These are phyloP conservation scores for Sigmodon hispidus DNA, from an alignment of 2,113 vertebrate species.

Conservation along the genomic window DNA sequence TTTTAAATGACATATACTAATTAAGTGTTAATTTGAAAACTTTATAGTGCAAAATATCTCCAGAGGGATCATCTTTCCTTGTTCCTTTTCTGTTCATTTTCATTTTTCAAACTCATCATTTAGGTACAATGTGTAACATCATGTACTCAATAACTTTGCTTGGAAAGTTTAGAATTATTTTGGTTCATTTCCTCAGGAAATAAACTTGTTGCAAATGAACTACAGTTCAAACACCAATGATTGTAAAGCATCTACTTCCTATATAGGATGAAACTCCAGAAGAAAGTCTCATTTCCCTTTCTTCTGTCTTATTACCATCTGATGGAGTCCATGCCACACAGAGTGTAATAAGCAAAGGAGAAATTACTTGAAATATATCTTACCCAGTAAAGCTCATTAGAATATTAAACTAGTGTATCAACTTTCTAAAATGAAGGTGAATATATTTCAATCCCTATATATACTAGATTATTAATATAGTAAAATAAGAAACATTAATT, in stretches of 20 bases:
- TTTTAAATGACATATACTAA: not conserved
- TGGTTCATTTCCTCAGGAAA: not conserved
- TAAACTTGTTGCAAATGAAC: not conserved
- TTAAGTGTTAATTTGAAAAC: not conserved
- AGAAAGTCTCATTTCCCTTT: constrained; percentile 23
- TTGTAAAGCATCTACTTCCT: not conserved
- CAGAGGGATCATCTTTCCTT: not conserved
- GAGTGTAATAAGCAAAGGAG: constrained; percentile 2
- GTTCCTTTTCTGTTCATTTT: not conserved
- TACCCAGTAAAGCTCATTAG: not conserved
- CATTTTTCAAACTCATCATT: not conserved
- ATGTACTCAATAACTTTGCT: not conserved
- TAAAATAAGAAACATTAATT: not conserved
- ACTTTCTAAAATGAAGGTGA: not conserved
- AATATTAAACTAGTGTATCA: not conserved
- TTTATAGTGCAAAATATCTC: not conserved
- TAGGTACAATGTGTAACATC: not conserved
- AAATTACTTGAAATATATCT: not conserved
- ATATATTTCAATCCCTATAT: not conserved
- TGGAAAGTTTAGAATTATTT: not conserved
- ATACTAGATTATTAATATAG: not conserved
- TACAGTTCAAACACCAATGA: not conserved
- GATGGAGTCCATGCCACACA: not conserved
- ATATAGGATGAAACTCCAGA: not conserved
- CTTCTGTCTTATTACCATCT: not conserved